phyloP scores from a whole-genome alignment of 2,888 invertebrate species.

The Oscheius sp. region DNA sequence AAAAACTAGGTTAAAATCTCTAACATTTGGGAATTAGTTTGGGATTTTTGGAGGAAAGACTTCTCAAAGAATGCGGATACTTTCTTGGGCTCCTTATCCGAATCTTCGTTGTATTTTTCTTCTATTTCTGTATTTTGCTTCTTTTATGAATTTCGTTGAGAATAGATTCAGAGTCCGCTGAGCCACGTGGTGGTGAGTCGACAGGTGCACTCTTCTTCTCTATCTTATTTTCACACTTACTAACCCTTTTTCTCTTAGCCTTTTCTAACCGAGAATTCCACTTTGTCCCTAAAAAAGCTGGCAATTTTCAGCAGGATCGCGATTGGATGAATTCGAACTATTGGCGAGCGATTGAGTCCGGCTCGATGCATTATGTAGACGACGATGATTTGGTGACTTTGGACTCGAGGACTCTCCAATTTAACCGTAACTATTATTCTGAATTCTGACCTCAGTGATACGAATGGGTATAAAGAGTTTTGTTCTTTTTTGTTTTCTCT shows the following conservation, averaged over 20 bases:
- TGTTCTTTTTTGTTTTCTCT: slow-evolving; percentile 10
- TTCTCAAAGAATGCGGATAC: too few relatives aligned
- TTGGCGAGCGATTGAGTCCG: slow-evolving; percentile 54
- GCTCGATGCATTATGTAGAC: slow-evolving; percentile 54
- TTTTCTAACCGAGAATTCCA: not conserved
- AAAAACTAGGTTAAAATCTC: too few relatives aligned
- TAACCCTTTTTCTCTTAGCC: not conserved
- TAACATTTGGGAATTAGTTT: too few relatives aligned
- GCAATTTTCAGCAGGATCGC: slow-evolving; percentile 49
- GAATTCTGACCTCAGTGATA: slow-evolving; percentile 43
- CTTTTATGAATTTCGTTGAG: too few relatives aligned
- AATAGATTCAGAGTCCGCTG: not conserved
- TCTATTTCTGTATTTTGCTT: too few relatives aligned
- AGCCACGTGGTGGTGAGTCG: not conserved
- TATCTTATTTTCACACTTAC: not conserved
- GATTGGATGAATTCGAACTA: slow-evolving; percentile 59
- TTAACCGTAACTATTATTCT: slow-evolving; percentile 58
- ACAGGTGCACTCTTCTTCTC: not conserved
- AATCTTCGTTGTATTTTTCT: too few relatives aligned
- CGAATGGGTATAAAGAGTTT: slow-evolving; percentile 22
- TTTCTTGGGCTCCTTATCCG: too few relatives aligned
- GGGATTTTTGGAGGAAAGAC: too few relatives aligned
- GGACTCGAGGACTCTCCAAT: slow-evolving; percentile 48
- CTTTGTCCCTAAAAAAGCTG: not conserved
- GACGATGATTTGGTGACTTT: slow-evolving; percentile 56